A percentile compares a stretch with the other conserved stretches of the same genome.
These are phyloP conservation scores for Holacanthella duospinosa DNA, from an alignment of 2,888 invertebrate genomes.

Conservation along the genomic window DNA sequence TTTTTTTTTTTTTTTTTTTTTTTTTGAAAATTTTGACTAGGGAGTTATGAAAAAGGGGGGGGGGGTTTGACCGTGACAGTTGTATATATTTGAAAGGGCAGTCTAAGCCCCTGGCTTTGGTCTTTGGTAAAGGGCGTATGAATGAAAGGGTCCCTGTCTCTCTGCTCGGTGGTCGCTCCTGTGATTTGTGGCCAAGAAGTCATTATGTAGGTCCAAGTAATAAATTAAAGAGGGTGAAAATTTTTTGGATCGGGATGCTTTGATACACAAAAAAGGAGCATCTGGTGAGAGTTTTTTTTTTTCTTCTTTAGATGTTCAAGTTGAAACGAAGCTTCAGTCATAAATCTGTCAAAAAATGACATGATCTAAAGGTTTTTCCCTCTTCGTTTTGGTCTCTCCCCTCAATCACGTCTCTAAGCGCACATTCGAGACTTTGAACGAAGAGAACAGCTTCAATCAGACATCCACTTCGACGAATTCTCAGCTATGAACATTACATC, in stretches of 20 bases:
- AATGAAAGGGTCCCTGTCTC: slow-evolving; percentile 27
- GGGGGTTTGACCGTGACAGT: not conserved
- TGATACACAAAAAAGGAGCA: slow-evolving; percentile 33
- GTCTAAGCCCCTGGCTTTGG: too few species aligned
- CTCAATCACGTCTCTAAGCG: slow-evolving; percentile 14
- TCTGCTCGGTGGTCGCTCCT: slow-evolving; percentile 32
- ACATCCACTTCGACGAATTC: not conserved
- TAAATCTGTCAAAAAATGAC: slow-evolving; percentile 36
- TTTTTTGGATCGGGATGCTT: slow-evolving; percentile 34
- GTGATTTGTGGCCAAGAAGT: slow-evolving; percentile 34
- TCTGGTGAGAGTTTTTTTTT: slow-evolving; percentile 31
- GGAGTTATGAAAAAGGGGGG: too few species aligned
- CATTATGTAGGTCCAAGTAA: slow-evolving; percentile 32
- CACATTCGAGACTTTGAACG: not conserved
- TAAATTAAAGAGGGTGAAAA: slow-evolving; percentile 35
- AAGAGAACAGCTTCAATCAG: not conserved
- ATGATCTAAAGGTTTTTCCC: slow-evolving; percentile 20
- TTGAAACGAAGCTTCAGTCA: slow-evolving; percentile 20
- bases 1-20: too few species aligned
- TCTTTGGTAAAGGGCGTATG: slow-evolving; percentile 11
- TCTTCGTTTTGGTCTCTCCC: slow-evolving; percentile 9
- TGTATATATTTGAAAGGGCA: slow-evolving; percentile 11
- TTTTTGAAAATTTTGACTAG: too few species aligned
- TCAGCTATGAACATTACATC: not conserved
- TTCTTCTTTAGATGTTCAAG: slow-evolving; percentile 15